Conservation (phyloP, 2,888 invertebrate species). For the Emmelina monodactyla region DNA sequence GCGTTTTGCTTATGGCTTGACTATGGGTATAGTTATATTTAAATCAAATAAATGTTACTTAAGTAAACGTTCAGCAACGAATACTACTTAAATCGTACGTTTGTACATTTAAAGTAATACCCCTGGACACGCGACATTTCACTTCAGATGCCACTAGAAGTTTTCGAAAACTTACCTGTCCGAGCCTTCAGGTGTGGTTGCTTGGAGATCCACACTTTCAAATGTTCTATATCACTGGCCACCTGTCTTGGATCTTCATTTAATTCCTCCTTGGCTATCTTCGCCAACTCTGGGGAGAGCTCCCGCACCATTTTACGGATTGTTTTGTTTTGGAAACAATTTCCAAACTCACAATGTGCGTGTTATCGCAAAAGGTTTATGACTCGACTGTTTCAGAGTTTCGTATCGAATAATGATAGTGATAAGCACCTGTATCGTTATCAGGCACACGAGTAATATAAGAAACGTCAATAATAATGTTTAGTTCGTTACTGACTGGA, state of each 20-base stretch:
- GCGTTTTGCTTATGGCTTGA: too few species aligned
- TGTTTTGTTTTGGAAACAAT: not conserved
- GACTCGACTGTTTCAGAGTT: conserved; percentile 22
- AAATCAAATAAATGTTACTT: too few species aligned
- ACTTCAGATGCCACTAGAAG: too few species aligned
- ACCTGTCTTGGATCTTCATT: conserved; percentile 53
- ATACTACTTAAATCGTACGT: too few species aligned
- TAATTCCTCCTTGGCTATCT: conserved; percentile 50
- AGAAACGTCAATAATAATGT: too few species aligned
- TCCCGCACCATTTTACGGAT: conserved; percentile 33
- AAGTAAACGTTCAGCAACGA: too few species aligned
- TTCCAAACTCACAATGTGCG: conserved; percentile 18
- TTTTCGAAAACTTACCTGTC: conserved; percentile 64
- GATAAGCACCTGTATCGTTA: not conserved
- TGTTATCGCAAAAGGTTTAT: conserved; percentile 14
- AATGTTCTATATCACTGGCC: conserved; percentile 39
- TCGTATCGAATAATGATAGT: not conserved
- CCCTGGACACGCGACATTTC: too few species aligned
- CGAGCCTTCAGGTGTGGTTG: conserved; percentile 62
- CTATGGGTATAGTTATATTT: too few species aligned
- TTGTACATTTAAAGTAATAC: too few species aligned
- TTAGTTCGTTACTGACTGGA: too few species aligned
- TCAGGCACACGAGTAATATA: too few species aligned
- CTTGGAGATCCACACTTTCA: conserved; percentile 62
- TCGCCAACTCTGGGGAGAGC: conserved; percentile 48